Conservation (phyloP, 2,888 invertebrate species). For the Pollenia labialis region DNA sequence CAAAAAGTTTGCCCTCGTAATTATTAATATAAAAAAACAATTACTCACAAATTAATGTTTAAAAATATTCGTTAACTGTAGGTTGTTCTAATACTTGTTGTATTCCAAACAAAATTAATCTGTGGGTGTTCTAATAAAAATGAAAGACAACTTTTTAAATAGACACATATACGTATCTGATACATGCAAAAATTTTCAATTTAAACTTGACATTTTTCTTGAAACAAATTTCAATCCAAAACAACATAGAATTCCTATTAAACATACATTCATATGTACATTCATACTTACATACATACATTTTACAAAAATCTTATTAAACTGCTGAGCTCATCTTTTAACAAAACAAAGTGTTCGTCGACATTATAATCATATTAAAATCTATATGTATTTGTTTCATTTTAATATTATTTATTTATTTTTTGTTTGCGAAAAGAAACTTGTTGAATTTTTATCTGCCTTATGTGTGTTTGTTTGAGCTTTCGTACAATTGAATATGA, state of each 20-base stretch:
- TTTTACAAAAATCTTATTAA: conserved; percentile 37
- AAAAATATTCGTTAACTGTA: conserved; percentile 14
- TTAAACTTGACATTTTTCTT: conserved; percentile 36
- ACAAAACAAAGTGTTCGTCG: conserved; percentile 40
- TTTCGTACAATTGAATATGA: not conserved
- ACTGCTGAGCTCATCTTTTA: conserved; percentile 69
- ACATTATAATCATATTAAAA: conserved; percentile 41
- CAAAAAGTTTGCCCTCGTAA: no score
- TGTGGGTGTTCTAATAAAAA: conserved; percentile 34
- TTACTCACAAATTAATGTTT: conserved; percentile 1
- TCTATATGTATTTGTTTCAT: conserved; percentile 28
- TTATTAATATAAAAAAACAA: conserved; percentile 5
- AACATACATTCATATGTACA: no score
- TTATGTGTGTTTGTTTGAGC: not conserved
- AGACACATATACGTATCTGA: not conserved
- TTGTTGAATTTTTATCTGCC: conserved; percentile 36
- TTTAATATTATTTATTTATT: conserved; percentile 1
- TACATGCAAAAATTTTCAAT: not conserved
- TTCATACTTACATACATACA: not conserved
- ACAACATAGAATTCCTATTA: not conserved
- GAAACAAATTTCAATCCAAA: conserved; percentile 8
- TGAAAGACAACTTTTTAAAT: not conserved
- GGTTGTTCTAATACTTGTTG: conserved; percentile 30
- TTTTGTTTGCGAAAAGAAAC: conserved; percentile 31
- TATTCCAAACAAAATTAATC: not conserved